Evolutionary conservation across 2,888 invertebrate species (phyloP).

Genomic region (Drosophila lutescens): DNA sequence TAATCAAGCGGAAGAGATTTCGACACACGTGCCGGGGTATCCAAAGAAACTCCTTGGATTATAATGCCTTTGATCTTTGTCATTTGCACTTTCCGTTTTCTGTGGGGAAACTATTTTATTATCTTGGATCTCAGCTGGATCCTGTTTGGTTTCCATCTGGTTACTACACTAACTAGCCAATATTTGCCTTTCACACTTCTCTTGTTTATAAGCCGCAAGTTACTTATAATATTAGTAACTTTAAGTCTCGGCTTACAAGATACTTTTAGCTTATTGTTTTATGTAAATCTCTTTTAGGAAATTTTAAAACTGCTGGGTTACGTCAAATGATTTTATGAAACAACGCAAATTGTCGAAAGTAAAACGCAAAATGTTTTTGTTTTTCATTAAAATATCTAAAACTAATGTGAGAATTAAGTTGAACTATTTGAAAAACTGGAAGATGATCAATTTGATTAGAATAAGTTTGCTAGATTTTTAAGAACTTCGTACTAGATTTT

Average conservation of each 20-base stretch:
- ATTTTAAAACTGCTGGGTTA: not conserved
- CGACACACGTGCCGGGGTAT: constrained; percentile 12
- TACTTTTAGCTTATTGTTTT: not conserved
- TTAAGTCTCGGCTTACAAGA: not conserved
- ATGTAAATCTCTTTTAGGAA: not conserved
- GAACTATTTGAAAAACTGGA: not conserved
- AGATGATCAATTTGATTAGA: not conserved
- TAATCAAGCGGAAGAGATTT: constrained; percentile 46
- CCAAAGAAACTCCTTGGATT: constrained; percentile 3
- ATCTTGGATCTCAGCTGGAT: not conserved
- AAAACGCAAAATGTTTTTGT: constrained; percentile 3
- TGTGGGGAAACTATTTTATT: not conserved
- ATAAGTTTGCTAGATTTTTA: not conserved
- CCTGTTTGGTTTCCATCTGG: constrained; percentile 11
- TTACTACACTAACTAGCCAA: not conserved
- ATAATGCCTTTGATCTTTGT: not conserved
- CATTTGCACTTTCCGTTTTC: not conserved
- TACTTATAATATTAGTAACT: not conserved
- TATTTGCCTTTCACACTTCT: constrained; percentile 3
- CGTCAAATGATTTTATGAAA: not conserved
- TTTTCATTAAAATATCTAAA: not conserved
- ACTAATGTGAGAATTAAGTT: constrained; percentile 14
- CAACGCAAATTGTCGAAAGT: not conserved
- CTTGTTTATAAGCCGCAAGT: not conserved
- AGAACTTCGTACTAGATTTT: no score